phyloP scores from a whole-genome alignment of 2,888 invertebrate genomes.

The Hemistola chrysoprasaria region DNA sequence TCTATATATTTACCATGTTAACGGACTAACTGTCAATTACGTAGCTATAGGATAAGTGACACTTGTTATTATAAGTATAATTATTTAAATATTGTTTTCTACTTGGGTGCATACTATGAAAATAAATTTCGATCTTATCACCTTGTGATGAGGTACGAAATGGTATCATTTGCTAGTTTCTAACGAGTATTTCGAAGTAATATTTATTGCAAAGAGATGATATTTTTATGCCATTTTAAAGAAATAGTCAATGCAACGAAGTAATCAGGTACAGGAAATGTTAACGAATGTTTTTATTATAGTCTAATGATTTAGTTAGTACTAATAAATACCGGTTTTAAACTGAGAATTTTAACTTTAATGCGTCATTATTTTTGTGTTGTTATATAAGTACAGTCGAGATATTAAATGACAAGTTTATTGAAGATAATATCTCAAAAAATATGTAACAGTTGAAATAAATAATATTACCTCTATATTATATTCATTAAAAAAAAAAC shows the following conservation, averaged over 20 bases:
- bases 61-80: slow-evolving; percentile 30
- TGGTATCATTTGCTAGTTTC: slow-evolving; percentile 20
- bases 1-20: slow-evolving; percentile 7
- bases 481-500: slow-evolving; percentile 45
- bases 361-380: slow-evolving; percentile 31
- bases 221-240: slow-evolving; percentile 36
- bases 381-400: slow-evolving; percentile 9
- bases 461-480: slow-evolving; percentile 30
- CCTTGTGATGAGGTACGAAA: background rate
- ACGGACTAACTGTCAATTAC: slow-evolving; percentile 53
- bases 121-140: slow-evolving; percentile 10
- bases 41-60: slow-evolving; percentile 47
- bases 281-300: slow-evolving; percentile 48
- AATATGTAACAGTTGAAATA: slow-evolving; percentile 34
- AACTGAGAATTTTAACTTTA: slow-evolving; percentile 40
- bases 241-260: slow-evolving; percentile 61
- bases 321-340: slow-evolving; percentile 49
- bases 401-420: slow-evolving; percentile 5
- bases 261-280: slow-evolving; percentile 53
- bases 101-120: slow-evolving; percentile 14
- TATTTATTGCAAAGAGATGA: slow-evolving; percentile 33
- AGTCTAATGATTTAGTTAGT: slow-evolving; percentile 55
- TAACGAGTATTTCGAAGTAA: slow-evolving; percentile 45
- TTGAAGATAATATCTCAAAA: background rate
- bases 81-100: slow-evolving; percentile 22